Base-by-base conservation (phyloP, 2,888 invertebrate genomes). In the Urechis unicinctus region DNA sequence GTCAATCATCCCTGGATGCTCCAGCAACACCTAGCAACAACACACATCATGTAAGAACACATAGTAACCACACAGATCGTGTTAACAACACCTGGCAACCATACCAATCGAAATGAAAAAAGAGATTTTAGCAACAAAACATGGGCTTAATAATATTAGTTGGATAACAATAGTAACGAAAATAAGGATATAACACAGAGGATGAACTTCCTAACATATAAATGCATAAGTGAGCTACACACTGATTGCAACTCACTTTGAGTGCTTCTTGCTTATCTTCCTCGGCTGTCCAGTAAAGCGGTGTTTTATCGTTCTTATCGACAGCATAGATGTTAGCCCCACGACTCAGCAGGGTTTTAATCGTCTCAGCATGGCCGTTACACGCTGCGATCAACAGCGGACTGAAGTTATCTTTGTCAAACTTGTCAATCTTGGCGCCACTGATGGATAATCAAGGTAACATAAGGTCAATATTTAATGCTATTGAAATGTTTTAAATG, bases 291-390 rank as follows among this genome's bases (percentile, higher is more conserved):
- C 78, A 70, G 61, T 71, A 79, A 36, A 81, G 61, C n/a, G 75
- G 75, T 3, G 76, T 78, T 60, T 76, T 77, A 61, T 80, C 80
- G 61, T 77, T 71, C 63, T 78, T 79, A 61, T 81, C 80, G 1
- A 73, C 65, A 29, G 73, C 77, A 9, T 64, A 63, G 47, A 74
- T 63, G 55, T 77, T 71, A 2, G 78, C 79, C n/a, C 71, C 74
- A 21, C 67, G 65, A 49, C 71, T 64, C 42, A 80, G 66, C 50
- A 80, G 68, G 2, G 68, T 59, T 48, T 50, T 64, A 9, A 78
- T 69, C n/a, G 75, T 72, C 26, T 74, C 68, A 2, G 71, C 67
- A 53, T 78, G 73, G 26, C 79, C 80, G 25, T 73, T 69, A 9
- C 68, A 66, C 22, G 77, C 75, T n/a, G 80, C 79, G 58, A 79